phyloP scores from a whole-genome alignment of 92 coral and sea anemone genomes.

The Metridium senile region DNA sequence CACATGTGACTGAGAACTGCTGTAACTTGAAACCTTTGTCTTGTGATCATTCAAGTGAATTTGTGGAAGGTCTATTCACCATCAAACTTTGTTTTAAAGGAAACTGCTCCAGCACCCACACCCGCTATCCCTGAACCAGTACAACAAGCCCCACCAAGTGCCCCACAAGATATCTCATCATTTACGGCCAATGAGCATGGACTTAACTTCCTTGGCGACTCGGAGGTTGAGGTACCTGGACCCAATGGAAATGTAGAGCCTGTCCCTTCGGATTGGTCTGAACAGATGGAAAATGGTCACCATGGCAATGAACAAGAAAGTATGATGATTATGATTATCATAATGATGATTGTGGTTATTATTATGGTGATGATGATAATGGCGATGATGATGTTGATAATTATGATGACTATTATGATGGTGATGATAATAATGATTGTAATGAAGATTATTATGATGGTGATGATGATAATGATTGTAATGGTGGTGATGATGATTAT shows the following conservation, averaged over 20 bases:
- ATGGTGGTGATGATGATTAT: background rate
- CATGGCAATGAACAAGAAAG: conserved; percentile 13
- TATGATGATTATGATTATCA: background rate
- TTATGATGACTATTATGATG: background rate
- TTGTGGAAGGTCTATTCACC: too few relatives aligned
- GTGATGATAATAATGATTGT: background rate
- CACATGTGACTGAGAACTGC: too few relatives aligned
- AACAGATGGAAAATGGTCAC: conserved; percentile 58
- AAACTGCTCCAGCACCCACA: background rate
- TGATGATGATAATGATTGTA: background rate
- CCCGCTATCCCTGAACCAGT: background rate
- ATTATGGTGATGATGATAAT: background rate
- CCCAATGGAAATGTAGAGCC: conserved; percentile 16
- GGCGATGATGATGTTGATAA: background rate
- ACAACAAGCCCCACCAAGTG: conserved; percentile 17
- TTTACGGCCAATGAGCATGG: conserved; percentile 94
- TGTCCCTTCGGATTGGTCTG: conserved; percentile 36
- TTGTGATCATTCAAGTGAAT: too few relatives aligned
- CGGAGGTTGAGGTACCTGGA: conserved; percentile 73
- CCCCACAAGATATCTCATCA: conserved; percentile 52
- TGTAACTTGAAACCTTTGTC: too few relatives aligned
- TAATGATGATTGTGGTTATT: background rate
- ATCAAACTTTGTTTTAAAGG: background rate
- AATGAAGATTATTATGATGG: background rate
- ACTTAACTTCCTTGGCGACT: conserved; percentile 92